phyloP scores from a whole-genome alignment of 2,113 vertebrate species.

The Rhinopithecus roxellana region DNA sequence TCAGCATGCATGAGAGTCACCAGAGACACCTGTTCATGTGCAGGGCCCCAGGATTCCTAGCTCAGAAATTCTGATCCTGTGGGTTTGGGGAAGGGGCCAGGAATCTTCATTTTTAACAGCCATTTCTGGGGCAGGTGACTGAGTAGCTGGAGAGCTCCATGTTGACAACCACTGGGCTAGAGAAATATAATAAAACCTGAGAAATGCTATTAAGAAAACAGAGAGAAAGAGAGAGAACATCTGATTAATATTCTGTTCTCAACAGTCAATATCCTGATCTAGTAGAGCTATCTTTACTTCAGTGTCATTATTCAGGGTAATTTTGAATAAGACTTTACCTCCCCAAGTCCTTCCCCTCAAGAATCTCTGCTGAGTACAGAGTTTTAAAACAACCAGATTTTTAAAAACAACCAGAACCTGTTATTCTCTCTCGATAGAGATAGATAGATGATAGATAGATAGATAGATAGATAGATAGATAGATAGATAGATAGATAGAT shows the following conservation, averaged over 20 bases:
- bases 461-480: no score
- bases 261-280: not conserved
- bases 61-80: not conserved
- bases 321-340: not conserved
- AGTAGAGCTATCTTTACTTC: not conserved
- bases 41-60: not conserved
- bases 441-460: no score
- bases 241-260: not conserved
- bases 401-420: not conserved
- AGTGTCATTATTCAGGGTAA: not conserved
- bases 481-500: no score
- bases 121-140: not conserved
- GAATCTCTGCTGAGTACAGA: not conserved
- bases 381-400: not conserved
- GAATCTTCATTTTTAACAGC: not conserved
- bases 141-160: not conserved
- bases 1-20: no score
- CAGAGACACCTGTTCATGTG: not conserved
- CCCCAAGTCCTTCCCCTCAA: not conserved
- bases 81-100: not conserved
- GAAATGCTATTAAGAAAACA: not conserved
- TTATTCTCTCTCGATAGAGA: not conserved
- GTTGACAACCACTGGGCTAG: no score
- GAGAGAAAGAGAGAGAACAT: not conserved
- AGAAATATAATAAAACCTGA: not conserved